Percentiles rank a stretch among this genome's conserved stretches.
Conservation (phyloP, 2,113 vertebrate genomes). For the Copsychus sechellarum region DNA sequence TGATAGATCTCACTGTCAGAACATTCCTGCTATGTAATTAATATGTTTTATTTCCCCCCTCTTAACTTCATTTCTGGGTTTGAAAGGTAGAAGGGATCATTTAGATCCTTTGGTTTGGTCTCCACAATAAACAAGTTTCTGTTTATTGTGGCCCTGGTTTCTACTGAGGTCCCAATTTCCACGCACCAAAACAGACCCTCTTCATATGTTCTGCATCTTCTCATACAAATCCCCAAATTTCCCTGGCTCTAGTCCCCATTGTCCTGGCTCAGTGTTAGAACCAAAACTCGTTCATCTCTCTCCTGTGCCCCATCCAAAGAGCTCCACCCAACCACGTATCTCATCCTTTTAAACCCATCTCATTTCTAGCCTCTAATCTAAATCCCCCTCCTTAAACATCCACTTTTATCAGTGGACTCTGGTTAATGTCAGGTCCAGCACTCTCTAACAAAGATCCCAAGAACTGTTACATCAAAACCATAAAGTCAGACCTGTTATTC, state of each 20-base stretch:
- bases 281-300: background rate
- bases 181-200: background rate
- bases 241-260: background rate
- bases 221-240: background rate
- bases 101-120: background rate
- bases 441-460: background rate
- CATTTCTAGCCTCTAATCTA: background rate
- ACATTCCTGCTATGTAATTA: background rate
- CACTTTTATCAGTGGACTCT: background rate
- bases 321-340: background rate
- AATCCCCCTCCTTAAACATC: background rate
- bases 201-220: background rate
- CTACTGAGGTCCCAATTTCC: background rate
- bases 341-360: background rate
- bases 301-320: background rate
- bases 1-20: conserved; percentile 27
- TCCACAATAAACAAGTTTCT: background rate
- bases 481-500: background rate
- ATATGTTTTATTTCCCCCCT: background rate
- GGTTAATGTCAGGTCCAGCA: background rate
- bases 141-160: background rate
- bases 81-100: background rate
- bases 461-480: background rate
- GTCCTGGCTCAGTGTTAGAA: background rate
- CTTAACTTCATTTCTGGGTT: background rate